Conservation (phyloP, 2,888 invertebrate genomes). For the Sesamia inferens region DNA sequence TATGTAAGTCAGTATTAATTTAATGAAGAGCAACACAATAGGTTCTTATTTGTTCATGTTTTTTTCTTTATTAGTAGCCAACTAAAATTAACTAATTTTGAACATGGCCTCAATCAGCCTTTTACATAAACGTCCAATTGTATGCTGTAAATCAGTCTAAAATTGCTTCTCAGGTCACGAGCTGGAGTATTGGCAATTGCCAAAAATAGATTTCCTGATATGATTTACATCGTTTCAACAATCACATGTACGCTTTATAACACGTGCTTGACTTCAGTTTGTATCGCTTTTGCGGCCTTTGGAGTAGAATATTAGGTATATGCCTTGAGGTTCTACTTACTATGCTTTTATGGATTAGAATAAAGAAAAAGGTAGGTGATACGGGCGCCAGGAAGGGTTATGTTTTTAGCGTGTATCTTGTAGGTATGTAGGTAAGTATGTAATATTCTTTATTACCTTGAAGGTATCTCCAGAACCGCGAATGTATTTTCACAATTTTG, state of each 20-base stretch:
- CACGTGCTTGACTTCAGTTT: conserved; percentile 27
- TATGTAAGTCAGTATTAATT: too few species aligned
- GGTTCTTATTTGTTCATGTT: neutral
- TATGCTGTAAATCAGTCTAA: conserved; percentile 51
- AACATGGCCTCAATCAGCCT: conserved; percentile 17
- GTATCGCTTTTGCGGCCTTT: neutral
- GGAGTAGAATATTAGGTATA: conserved; percentile 9
- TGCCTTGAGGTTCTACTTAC: neutral
- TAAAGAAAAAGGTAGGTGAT: neutral
- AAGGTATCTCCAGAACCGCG: too few species aligned
- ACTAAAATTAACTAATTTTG: conserved; percentile 24
- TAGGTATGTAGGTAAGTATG: too few species aligned
- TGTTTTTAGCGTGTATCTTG: too few species aligned
- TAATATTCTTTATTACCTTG: too few species aligned
- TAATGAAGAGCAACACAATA: neutral
- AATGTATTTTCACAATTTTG: too few species aligned
- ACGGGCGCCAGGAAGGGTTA: too few species aligned
- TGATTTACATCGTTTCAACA: conserved; percentile 54
- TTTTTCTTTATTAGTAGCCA: neutral
- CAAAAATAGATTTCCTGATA: conserved; percentile 58
- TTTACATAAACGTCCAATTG: conserved; percentile 43
- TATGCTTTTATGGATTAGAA: neutral
- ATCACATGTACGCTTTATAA: conserved; percentile 25
- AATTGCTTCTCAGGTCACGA: conserved; percentile 48
- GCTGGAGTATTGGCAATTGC: conserved; percentile 53